Evolutionary conservation across 2,888 invertebrate species (phyloP).

Genomic region (Cephus rjabovi): DNA sequence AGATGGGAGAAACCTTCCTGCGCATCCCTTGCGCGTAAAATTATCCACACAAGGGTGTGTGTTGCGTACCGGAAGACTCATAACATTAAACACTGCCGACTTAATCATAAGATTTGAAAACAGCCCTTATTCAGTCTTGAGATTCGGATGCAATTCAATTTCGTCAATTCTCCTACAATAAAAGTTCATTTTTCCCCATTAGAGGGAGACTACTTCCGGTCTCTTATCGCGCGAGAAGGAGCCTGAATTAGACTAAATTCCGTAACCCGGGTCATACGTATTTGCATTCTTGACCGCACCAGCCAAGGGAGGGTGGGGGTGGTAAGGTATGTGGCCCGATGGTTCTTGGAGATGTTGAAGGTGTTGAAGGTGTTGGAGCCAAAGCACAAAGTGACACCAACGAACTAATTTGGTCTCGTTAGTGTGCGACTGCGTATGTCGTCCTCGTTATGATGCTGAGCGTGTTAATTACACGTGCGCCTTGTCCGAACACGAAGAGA

Average conservation of each 20-base stretch:
- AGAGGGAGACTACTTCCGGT: background rate
- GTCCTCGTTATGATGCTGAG: conserved; percentile 47
- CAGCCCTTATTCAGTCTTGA: too few species aligned
- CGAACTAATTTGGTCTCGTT: conserved; percentile 58
- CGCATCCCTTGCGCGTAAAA: background rate
- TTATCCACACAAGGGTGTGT: background rate
- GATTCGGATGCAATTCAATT: too few species aligned
- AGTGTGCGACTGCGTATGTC: conserved; percentile 36
- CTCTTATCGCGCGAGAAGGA: background rate
- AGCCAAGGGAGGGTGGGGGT: conserved; percentile 7
- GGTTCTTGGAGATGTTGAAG: background rate
- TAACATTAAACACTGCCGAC: background rate
- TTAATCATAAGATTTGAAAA: background rate
- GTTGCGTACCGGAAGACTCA: background rate
- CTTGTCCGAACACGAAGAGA: conserved; percentile 49
- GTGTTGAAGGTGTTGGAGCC: background rate
- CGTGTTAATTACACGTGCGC: conserved; percentile 57
- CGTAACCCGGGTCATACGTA: conserved; percentile 26
- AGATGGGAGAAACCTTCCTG: background rate
- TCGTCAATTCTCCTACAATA: too few species aligned
- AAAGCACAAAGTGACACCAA: conserved; percentile 44
- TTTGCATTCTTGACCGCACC: conserved; percentile 57
- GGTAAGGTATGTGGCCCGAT: background rate
- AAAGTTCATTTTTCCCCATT: background rate
- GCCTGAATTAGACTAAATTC: background rate